phyloP scores from a whole-genome alignment of 2,888 invertebrate species.

The Elegia similella region DNA sequence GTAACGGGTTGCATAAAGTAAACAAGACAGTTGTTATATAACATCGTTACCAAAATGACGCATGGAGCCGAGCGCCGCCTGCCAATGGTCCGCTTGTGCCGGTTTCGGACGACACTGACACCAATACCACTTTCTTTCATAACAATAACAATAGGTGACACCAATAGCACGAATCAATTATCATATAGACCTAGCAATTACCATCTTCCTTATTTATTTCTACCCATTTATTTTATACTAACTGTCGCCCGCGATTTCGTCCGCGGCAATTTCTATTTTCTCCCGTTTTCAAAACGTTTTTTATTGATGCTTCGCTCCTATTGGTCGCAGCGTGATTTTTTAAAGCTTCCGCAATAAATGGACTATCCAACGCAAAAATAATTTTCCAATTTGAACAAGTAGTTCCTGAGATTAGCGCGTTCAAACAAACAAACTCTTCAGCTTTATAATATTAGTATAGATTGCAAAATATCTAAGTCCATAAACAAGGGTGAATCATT shows the following conservation, averaged over 20 bases:
- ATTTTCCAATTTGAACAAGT: too few relatives aligned
- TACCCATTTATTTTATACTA: background rate
- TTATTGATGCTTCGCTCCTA: too few relatives aligned
- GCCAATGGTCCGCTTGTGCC: slow-evolving; percentile 54
- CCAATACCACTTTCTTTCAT: slow-evolving; percentile 65
- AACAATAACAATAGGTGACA: slow-evolving; percentile 64
- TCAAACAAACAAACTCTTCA: too few relatives aligned
- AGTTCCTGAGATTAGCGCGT: too few relatives aligned
- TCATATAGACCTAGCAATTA: background rate
- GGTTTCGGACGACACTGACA: slow-evolving; percentile 68
- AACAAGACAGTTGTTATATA: slow-evolving; percentile 62
- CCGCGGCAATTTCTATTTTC: too few relatives aligned
- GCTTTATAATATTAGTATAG: too few relatives aligned
- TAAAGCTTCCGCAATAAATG: too few relatives aligned
- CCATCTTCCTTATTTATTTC: background rate
- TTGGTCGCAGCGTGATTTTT: too few relatives aligned
- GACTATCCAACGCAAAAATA: too few relatives aligned
- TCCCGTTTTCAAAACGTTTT: too few relatives aligned
- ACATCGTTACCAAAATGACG: slow-evolving; percentile 60
- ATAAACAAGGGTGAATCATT: background rate
- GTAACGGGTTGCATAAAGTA: slow-evolving; percentile 53
- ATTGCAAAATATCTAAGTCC: background rate
- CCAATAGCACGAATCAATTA: slow-evolving; percentile 28
- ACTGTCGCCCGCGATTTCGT: too few relatives aligned
- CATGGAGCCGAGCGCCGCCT: slow-evolving; percentile 56